Base-by-base conservation (phyloP, 2,888 invertebrate genomes). In the Onchidella celtica region DNA sequence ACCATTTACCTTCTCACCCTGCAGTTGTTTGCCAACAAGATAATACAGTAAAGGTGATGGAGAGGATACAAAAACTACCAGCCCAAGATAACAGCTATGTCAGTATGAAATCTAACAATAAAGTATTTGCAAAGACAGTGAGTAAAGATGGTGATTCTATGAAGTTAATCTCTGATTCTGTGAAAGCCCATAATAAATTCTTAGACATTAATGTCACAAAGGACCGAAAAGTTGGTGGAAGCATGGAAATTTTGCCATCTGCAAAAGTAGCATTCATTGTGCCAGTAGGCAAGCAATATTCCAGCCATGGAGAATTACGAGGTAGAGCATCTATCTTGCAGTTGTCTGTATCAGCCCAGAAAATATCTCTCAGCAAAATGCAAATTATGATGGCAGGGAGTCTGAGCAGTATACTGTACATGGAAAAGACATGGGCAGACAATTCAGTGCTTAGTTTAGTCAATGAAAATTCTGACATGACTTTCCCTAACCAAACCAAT, bases 371-470 rank as follows among this genome's bases (percentile, higher is more conserved):
- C 9, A 40, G 2, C 38, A 29, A 40, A 4, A 63, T 40, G 2
- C 74, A 75, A 17, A 27, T 75, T 38, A 75, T 75, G 74, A 38
- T 75, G 3, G 6, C 74, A 27, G 74, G 74, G 2, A 75, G 74
- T 38, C 27, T 75, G 6, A 36, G 74, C 9, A 75, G 63, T 40
- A 27, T 75, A 63, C 40, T 63, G 27, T 75, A 29, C 24, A 14
- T 75, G 63, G 74, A 75, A 6, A 75, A 29, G 29, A 36, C 74
- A 9, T 61, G 36, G 24, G 29, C 9, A 68, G 68, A n/a, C 2
- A 14, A n/a, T 2, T 55, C 72, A n/a, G n/a, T 6, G 27, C 4
- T 11, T 4, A 57, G 34, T 34, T 11, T 73, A 3, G 29, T 34
- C 36, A 73, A 36, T 38, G 2, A 34, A 21, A 24, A 61, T n/a